phyloP scores from a whole-genome alignment of 2,797 vertebrate species.

The Rhabdophis nuchalis region DNA sequence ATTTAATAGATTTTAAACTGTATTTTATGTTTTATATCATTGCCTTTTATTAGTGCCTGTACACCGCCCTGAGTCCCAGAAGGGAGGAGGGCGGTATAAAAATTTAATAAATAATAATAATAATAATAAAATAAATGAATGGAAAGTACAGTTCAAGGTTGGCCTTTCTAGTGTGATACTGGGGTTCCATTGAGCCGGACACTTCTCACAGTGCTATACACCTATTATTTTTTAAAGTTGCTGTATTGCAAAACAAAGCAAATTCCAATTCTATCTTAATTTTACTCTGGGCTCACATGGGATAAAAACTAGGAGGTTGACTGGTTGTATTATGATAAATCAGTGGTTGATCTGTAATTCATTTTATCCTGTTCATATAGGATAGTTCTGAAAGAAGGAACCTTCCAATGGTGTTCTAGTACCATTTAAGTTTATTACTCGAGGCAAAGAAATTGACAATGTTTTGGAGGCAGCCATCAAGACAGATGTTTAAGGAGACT shows the following conservation, averaged over 20 bases:
- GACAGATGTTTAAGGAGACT: background rate
- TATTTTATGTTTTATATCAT: too few species aligned
- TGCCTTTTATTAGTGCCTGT: too few species aligned
- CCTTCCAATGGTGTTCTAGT: background rate
- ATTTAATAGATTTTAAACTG: too few species aligned
- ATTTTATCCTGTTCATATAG: background rate
- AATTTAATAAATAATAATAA: too few species aligned
- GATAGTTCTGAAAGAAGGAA: background rate
- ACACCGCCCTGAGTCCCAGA: too few species aligned
- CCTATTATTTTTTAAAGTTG: background rate
- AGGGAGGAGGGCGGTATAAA: too few species aligned
- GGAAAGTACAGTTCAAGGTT: background rate
- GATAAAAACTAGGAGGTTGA: background rate
- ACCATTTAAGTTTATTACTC: background rate
- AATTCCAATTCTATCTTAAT: background rate
- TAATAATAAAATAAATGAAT: too few species aligned
- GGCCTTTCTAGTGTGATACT: background rate
- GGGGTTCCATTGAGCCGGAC: background rate
- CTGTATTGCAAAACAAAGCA: background rate
- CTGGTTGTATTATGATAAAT: background rate
- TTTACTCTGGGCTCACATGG: background rate
- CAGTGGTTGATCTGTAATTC: background rate
- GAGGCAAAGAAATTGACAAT: background rate
- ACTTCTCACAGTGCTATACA: background rate
- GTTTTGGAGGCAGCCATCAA: background rate